Conservation (phyloP, 2,888 invertebrate genomes). For the Drosophila borealis region DNA sequence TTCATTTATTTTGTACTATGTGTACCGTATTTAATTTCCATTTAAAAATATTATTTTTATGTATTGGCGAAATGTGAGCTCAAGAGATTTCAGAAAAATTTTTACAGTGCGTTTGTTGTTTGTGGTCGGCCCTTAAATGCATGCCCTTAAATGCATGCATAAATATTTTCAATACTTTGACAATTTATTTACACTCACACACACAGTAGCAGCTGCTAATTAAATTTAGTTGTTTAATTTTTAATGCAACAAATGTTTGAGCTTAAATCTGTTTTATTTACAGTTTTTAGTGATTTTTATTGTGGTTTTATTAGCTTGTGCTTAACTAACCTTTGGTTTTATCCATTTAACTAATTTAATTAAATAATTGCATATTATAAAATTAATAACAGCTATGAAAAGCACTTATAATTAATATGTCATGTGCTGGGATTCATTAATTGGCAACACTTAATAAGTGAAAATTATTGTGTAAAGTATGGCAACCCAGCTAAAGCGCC, state of each 20-base stretch:
- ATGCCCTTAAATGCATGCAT: conserved; percentile 34
- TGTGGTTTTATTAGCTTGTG: conserved; percentile 52
- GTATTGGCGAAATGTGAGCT: background rate
- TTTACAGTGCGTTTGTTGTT: conserved; percentile 9
- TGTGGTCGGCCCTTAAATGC: conserved; percentile 32
- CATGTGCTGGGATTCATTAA: conserved; percentile 8
- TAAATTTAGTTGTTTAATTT: conserved; percentile 63
- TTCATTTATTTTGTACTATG: background rate
- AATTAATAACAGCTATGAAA: background rate
- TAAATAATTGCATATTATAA: background rate
- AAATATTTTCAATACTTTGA: conserved; percentile 27
- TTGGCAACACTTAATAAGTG: background rate
- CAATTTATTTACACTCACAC: conserved; percentile 14
- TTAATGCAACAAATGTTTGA: conserved; percentile 50
- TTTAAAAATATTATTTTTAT: background rate
- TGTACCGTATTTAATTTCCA: background rate
- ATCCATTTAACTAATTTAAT: conserved; percentile 55
- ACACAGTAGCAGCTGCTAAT: conserved; percentile 44
- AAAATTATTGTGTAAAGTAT: conserved; percentile 7
- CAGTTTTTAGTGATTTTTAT: conserved; percentile 6
- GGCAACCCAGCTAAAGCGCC: conserved; percentile 22
- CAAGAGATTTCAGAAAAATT: background rate
- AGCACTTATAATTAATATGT: conserved; percentile 1
- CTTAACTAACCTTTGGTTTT: conserved; percentile 37
- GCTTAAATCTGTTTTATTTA: conserved; percentile 32